A percentile compares a stretch with the other conserved stretches of the same genome.
Conservation (phyloP, 2,797 vertebrate species). For the Artibeus lituratus region DNA sequence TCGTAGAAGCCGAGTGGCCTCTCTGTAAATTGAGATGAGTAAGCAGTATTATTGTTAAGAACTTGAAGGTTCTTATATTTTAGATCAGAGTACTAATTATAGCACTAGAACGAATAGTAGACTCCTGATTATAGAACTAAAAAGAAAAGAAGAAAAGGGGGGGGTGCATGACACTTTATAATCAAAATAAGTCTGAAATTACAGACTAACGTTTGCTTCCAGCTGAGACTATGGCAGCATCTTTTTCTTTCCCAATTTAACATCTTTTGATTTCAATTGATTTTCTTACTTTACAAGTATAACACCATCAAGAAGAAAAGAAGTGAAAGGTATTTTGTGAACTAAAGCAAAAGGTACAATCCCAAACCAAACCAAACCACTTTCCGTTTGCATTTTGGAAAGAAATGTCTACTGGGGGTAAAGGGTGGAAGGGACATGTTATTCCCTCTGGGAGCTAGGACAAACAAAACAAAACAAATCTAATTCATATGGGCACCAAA, state of each 20-base stretch:
- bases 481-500: constrained; percentile 43
- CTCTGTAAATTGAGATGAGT: constrained; percentile 15
- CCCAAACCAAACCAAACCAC: constrained; percentile 33
- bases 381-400: not conserved
- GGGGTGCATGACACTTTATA: not conserved
- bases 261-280: constrained; percentile 31
- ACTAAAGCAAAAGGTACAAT: constrained; percentile 14
- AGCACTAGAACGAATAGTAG: constrained; percentile 21
- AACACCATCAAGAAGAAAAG: not conserved
- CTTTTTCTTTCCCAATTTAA: constrained; percentile 46
- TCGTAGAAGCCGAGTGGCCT: not conserved
- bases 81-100: constrained; percentile 39
- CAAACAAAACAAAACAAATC: not conserved
- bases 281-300: constrained; percentile 21
- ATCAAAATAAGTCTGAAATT: constrained; percentile 52
- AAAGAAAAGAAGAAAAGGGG: constrained; percentile 13
- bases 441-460: not conserved
- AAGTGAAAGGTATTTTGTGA: constrained; percentile 3
- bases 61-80: constrained; percentile 8
- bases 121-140: constrained; percentile 43
- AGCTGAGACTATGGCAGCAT: not conserved
- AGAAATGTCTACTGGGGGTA: not conserved
- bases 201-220: constrained; percentile 30
- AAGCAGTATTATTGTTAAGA: constrained; percentile 35
- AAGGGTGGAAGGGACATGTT: not conserved